phyloP scores from a whole-genome alignment of 2,797 vertebrate species.

The Platalea minor region DNA sequence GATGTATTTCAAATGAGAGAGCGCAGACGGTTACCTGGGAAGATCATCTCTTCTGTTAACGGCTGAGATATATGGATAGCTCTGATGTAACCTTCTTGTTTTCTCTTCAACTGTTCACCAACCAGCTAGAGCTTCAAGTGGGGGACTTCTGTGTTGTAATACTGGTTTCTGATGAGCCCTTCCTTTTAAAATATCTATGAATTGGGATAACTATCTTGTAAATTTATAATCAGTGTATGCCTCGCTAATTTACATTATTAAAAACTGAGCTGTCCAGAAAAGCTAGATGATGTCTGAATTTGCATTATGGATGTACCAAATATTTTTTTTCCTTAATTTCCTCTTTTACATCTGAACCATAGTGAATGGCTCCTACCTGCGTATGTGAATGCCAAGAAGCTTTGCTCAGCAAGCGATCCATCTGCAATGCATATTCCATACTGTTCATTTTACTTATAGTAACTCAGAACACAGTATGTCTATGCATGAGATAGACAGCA shows the following conservation, averaged over 20 bases:
- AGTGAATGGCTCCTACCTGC: neutral
- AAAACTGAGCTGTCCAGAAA: neutral
- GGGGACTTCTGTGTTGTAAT: neutral
- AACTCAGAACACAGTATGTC: neutral
- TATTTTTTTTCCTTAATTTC: neutral
- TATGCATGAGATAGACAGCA: neutral
- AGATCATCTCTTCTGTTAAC: constrained; percentile 26
- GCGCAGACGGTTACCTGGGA: constrained; percentile 56
- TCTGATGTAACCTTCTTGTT: neutral
- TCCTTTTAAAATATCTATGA: constrained; percentile 14
- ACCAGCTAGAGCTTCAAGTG: neutral
- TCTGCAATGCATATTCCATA: neutral
- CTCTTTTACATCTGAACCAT: neutral
- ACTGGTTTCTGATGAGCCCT: neutral
- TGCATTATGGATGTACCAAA: neutral
- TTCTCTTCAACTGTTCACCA: constrained; percentile 50
- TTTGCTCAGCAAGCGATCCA: neutral
- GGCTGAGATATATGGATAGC: neutral
- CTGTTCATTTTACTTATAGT: neutral
- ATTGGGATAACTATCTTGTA: neutral
- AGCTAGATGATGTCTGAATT: neutral
- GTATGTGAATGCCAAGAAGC: neutral
- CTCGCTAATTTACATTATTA: neutral
- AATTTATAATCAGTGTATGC: neutral
- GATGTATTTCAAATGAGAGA: constrained; percentile 59